Evolutionary conservation across 35 echinoderm and acorn worm genomes (phyloP).

Genomic region (Heliocidaris erythrogramma): DNA sequence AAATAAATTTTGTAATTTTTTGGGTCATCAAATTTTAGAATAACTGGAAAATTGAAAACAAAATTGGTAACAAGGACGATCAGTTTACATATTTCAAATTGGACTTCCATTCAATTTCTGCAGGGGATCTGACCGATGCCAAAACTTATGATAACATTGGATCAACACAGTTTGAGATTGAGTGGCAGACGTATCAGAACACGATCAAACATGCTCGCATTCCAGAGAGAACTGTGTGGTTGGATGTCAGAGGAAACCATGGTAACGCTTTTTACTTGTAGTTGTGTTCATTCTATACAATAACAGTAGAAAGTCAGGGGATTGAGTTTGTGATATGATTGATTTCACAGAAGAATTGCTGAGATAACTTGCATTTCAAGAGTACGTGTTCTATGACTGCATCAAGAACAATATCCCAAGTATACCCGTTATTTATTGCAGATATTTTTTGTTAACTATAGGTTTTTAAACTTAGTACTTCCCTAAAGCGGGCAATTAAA

Average conservation of each 20-base stretch:
- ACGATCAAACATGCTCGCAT: slow-evolving; percentile 74
- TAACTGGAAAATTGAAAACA: no score
- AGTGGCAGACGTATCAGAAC: slow-evolving; percentile 90
- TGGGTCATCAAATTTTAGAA: no score
- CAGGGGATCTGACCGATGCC: slow-evolving; percentile 96
- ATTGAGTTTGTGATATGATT: neutral
- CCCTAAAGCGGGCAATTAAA: no score
- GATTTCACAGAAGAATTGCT: neutral
- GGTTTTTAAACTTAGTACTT: no score
- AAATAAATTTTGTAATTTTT: no score
- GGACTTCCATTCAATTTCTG: neutral
- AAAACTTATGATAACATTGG: slow-evolving; percentile 56
- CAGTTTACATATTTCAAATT: neutral
- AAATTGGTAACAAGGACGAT: neutral
- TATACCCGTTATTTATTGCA: no score
- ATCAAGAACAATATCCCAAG: no score
- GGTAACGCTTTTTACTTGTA: slow-evolving; percentile 54
- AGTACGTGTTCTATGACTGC: no score
- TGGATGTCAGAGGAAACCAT: slow-evolving; percentile 96
- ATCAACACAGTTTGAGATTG: slow-evolving; percentile 88
- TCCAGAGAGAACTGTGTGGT: slow-evolving; percentile 81
- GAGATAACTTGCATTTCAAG: neutral
- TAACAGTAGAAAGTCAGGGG: no score
- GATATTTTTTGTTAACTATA: no score
- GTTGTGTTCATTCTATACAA: no score